Evolutionary conservation across 2,113 vertebrate genomes (phyloP).

Genomic region (Garra rufa): DNA sequence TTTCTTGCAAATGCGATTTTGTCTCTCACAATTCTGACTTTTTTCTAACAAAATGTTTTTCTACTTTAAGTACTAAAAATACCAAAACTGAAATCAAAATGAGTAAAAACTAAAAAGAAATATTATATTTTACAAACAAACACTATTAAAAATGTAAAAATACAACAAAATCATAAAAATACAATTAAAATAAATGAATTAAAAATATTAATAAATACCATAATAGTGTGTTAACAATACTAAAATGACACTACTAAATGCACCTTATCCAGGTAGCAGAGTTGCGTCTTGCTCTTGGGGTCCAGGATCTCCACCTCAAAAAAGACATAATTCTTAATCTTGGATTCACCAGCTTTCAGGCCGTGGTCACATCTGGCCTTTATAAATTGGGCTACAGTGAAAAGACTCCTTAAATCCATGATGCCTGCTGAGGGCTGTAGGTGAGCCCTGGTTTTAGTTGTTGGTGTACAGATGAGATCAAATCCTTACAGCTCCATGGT

Average conservation of each 20-base stretch:
- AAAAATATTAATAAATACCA: background rate
- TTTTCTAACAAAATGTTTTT: too few relatives aligned
- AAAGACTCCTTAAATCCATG: constrained; percentile 56
- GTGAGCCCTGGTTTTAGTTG: background rate
- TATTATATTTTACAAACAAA: background rate
- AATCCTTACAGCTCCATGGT: background rate
- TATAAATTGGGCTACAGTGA: constrained; percentile 63
- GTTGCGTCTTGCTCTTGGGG: constrained; percentile 73
- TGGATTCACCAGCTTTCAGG: constrained; percentile 43
- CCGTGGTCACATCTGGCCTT: constrained; percentile 59
- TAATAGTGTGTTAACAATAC: background rate
- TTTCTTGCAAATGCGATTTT: too few relatives aligned
- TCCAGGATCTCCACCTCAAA: constrained; percentile 81
- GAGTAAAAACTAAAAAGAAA: background rate
- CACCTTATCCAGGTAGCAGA: constrained; percentile 83
- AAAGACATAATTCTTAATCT: constrained; percentile 67
- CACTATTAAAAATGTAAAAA: background rate
- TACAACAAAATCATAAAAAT: background rate
- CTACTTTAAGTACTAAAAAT: too few relatives aligned
- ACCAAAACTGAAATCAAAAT: background rate
- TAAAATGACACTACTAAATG: background rate
- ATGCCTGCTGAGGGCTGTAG: constrained; percentile 23
- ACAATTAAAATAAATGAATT: background rate
- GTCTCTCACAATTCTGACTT: too few relatives aligned
- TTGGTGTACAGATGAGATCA: background rate